Evolutionary conservation across 2,113 vertebrate species (phyloP).

Genomic region (Manacus vitellinus): DNA sequence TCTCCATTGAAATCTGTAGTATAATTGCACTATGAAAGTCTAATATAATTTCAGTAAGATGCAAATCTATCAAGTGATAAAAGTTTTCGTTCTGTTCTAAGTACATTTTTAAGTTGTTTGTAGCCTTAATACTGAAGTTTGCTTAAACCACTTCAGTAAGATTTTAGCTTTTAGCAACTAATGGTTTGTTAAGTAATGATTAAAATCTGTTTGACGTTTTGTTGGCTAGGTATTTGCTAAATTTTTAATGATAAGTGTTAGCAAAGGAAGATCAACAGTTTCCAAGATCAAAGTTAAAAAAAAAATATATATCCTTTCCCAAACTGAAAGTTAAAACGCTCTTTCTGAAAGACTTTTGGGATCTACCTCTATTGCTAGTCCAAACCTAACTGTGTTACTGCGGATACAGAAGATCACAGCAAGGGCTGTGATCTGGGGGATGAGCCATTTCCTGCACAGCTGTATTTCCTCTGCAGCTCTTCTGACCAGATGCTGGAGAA

Average conservation of each 20-base stretch:
- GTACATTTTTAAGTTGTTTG: background rate
- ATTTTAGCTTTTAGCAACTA: background rate
- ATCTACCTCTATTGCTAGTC: background rate
- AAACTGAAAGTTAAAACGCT: background rate
- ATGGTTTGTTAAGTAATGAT: background rate
- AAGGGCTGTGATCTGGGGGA: background rate
- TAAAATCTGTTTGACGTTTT: background rate
- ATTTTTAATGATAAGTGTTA: background rate
- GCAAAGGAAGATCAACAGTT: background rate
- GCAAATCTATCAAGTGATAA: background rate
- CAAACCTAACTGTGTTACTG: background rate
- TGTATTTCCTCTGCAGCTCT: background rate
- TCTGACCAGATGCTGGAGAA: background rate
- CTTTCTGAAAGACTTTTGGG: background rate
- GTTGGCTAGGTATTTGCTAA: background rate
- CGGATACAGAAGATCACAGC: background rate
- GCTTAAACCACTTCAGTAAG: background rate
- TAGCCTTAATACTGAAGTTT: background rate
- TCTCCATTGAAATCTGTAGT: background rate
- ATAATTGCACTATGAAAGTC: background rate
- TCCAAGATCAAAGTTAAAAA: background rate
- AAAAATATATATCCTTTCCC: background rate
- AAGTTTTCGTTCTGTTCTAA: background rate
- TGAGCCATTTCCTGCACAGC: background rate
- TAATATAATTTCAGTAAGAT: background rate